Base-by-base conservation (phyloP, 2,797 vertebrate genomes). In the Chrysocyon brachyurus region DNA sequence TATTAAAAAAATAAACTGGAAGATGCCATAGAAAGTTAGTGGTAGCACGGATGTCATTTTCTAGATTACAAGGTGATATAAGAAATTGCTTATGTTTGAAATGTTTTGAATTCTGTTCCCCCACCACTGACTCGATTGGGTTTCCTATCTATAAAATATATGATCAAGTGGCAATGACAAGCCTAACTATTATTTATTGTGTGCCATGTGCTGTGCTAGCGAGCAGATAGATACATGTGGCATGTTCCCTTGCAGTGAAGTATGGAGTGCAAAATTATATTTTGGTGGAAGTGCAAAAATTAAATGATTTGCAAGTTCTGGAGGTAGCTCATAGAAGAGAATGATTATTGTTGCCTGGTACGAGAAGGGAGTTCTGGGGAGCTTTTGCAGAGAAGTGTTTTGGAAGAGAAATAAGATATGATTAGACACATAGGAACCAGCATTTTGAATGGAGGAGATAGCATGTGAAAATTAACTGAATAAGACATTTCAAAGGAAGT, bases 1-100 rank as follows among this genome's bases (percentile, higher is more conserved):
- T 46, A 8, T 46, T 8, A 46, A 46, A 46, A 40, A 46, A 46
- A 46, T 46, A 46, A 68, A 92, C 16, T 56, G 46, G 33, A 83
- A 73, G 73, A 88, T 63, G 31, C 63, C 8, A 26, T 61, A 75
- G 46, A 92, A 86, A 46, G 26, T 17, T 33, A 66, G 64, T 61
- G 46, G 16, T 57, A 90, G 40, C 40, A 75, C 21, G 68, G n/a
- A 22, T 70, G 61, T 49, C 46, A 61, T 85, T 89, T 95, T 86
- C 46, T 72, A 70, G 57, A 63, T 88, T 54, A 16, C 57, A 89
- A 89, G 12, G 46, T 75, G 79, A 54, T 87, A 28, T 36, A 22
- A 90, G 49, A 92, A 96, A 90, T 40, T 88, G 78, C 83, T 94
- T 91, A 11, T 57, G 16, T 24, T 73, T 70, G 83, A 91, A 88